Percentiles rank a stretch among this genome's conserved stretches.
These are phyloP conservation scores for Python bivittatus DNA, from an alignment of 2,113 vertebrate genomes.

Conservation along the genomic window DNA sequence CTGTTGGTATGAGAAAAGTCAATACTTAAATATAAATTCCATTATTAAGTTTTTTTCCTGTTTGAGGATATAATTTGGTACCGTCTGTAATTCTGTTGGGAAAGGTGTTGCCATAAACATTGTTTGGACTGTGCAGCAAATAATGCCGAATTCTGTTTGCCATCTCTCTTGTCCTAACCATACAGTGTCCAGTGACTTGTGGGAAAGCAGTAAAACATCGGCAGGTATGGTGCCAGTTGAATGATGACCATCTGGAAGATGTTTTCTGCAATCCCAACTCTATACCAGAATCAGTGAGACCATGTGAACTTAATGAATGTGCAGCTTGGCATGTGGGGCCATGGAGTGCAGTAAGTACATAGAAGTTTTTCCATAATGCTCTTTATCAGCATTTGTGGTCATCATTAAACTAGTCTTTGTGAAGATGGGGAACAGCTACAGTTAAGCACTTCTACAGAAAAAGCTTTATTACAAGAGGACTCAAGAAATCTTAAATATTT, in stretches of 20 bases:
- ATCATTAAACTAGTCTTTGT: neutral
- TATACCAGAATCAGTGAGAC: constrained; percentile 78
- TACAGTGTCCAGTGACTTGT: constrained; percentile 89
- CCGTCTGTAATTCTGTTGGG: neutral
- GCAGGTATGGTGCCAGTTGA: constrained; percentile 83
- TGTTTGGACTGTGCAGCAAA: neutral
- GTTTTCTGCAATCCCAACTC: constrained; percentile 79
- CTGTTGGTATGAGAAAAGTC: neutral
- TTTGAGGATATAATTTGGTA: too few relatives aligned
- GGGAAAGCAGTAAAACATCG: constrained; percentile 86
- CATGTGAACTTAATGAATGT: constrained; percentile 84
- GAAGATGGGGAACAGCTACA: neutral
- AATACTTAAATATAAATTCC: neutral
- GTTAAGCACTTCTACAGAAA: neutral
- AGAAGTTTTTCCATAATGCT: constrained; percentile 22
- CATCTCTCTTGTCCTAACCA: constrained; percentile 30
- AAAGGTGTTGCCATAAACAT: neutral
- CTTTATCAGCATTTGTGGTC: neutral
- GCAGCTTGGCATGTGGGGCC: constrained; percentile 89
- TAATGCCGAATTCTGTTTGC: neutral
- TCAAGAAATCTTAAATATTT: neutral
- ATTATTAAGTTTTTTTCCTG: neutral
- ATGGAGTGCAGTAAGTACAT: constrained; percentile 90
- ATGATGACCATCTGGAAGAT: constrained; percentile 80
- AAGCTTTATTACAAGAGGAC: neutral